Percentiles rank a stretch among this genome's conserved stretches.
Conservation (phyloP, 2,113 vertebrate genomes). For the Abramis brama region DNA sequence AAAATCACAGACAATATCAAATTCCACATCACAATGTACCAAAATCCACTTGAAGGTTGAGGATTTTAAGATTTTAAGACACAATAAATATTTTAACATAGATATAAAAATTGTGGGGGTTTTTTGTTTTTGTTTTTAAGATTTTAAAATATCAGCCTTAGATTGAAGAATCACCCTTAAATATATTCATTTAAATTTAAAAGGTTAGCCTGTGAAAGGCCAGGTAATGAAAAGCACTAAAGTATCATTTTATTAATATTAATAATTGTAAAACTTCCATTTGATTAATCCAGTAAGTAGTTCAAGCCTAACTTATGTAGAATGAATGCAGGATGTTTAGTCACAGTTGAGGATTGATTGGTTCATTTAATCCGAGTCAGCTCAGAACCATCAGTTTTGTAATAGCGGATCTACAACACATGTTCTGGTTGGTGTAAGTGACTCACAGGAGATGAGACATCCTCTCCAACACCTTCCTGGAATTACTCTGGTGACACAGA, state of each 20-base stretch:
- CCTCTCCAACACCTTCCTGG: slow-evolving; percentile 32
- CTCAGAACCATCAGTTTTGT: background rate
- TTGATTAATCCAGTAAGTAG: too few species aligned
- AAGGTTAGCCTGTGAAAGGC: too few species aligned
- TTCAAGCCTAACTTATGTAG: too few species aligned
- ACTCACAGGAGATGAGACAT: slow-evolving; percentile 41
- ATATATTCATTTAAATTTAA: background rate
- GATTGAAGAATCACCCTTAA: background rate
- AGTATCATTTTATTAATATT: background rate
- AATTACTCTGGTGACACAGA: slow-evolving; percentile 23
- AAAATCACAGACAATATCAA: too few species aligned
- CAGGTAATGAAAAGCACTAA: background rate
- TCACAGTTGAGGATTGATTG: background rate
- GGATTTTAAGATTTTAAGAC: background rate
- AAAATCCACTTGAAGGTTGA: background rate
- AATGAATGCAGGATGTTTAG: background rate
- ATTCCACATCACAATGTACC: too few species aligned
- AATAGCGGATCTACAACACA: slow-evolving; percentile 13
- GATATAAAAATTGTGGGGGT: background rate
- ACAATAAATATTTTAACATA: background rate
- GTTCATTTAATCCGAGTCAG: background rate
- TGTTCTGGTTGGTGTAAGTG: slow-evolving; percentile 32
- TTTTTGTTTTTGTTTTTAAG: background rate
- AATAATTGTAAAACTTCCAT: background rate
- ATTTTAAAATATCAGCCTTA: background rate